phyloP scores from a whole-genome alignment of 2,888 invertebrate species.

The Megamerina dolium region DNA sequence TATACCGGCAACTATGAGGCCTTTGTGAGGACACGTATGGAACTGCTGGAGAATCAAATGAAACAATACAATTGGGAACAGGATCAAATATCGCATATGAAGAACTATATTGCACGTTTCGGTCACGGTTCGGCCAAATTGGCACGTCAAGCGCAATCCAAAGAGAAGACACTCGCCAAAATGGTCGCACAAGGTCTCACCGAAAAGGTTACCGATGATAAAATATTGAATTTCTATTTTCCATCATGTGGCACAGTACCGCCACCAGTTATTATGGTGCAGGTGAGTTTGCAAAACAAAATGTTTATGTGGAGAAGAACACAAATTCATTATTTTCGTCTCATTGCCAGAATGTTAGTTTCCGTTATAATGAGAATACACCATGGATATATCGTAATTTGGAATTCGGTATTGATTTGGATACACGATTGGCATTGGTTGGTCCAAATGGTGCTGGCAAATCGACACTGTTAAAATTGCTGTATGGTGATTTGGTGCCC shows the following conservation, averaged over 20 bases:
- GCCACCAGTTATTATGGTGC: slow-evolving; percentile 99
- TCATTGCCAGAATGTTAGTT: slow-evolving; percentile 73
- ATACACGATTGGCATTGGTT: slow-evolving; percentile 90
- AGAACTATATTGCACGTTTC: slow-evolving; percentile 98
- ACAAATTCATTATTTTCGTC: background rate
- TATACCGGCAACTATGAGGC: slow-evolving; percentile 97
- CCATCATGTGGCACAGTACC: slow-evolving; percentile 93
- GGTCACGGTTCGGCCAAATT: slow-evolving; percentile 99
- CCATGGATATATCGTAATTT: slow-evolving; percentile 95
- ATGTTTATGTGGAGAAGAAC: background rate
- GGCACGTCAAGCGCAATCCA: slow-evolving; percentile 97
- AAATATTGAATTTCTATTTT: slow-evolving; percentile 90
- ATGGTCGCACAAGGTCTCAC: slow-evolving; percentile 98
- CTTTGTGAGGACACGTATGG: slow-evolving; percentile 88
- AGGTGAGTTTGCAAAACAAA: slow-evolving; percentile 52
- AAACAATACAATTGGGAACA: slow-evolving; percentile 99
- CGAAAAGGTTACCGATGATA: slow-evolving; percentile 88
- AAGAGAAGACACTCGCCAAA: slow-evolving; percentile 98
- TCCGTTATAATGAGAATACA: slow-evolving; percentile 78
- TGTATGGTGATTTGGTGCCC: slow-evolving; percentile 93
- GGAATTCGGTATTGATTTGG: slow-evolving; percentile 98
- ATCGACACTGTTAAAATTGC: slow-evolving; percentile 90
- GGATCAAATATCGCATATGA: slow-evolving; percentile 98
- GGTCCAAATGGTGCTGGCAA: slow-evolving; percentile 96
- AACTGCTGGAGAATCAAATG: slow-evolving; percentile 95